Conservation (phyloP, 1,140 invertebrate genomes). For the Himalopsyche phryganea region DNA sequence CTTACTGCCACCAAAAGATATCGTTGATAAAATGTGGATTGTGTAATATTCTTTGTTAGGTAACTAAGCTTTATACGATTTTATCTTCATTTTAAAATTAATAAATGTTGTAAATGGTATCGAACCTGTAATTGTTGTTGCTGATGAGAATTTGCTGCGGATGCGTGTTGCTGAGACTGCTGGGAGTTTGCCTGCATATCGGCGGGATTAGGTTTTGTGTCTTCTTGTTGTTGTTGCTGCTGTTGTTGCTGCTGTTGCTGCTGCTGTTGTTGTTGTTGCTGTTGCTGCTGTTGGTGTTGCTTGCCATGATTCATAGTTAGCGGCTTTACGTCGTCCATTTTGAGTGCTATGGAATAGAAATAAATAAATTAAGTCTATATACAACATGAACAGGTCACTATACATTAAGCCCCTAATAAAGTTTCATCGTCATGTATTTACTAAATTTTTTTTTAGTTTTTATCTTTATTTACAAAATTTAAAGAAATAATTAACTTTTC, state of each 20-base stretch:
- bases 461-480: no score
- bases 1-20: no score
- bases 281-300: conserved; percentile 43
- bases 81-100: no score
- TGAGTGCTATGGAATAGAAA: conserved; percentile 39
- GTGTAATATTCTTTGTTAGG: not conserved
- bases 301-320: conserved; percentile 30
- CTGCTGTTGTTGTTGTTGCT: conserved; percentile 49
- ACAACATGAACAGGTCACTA: no score
- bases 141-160: conserved; percentile 28
- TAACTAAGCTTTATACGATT: not conserved
- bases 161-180: conserved; percentile 38
- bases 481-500: no score
- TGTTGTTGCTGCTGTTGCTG: conserved; percentile 40
- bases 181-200: conserved; percentile 40
- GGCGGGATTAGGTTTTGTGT: conserved; percentile 51
- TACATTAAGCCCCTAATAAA: no score
- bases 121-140: conserved; percentile 50
- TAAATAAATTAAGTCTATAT: not conserved
- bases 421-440: no score
- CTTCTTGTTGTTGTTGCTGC: conserved; percentile 50
- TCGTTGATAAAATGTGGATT: not conserved
- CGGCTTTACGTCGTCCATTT: conserved; percentile 52
- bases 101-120: conserved; percentile 42
- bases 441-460: no score